These are phyloP conservation scores for Zaprionus gabonicus DNA, from an alignment of 1,140 invertebrate species.

Conservation along the genomic window DNA sequence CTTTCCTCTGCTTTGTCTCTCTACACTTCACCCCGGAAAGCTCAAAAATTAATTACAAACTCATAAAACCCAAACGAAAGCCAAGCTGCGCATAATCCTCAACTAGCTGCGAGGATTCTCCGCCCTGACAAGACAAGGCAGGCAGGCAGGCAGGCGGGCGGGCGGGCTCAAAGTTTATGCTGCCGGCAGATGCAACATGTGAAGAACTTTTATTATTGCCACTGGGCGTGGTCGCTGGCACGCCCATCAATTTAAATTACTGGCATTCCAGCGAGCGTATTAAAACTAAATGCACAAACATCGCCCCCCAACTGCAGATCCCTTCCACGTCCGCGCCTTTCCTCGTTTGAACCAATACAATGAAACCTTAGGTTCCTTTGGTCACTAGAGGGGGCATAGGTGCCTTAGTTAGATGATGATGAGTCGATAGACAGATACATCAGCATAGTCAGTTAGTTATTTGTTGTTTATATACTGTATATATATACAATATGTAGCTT, in stretches of 20 bases:
- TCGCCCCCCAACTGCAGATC: slow-evolving; percentile 12
- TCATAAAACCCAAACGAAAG: slow-evolving; percentile 70
- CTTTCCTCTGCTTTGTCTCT: neutral
- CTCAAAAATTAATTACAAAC: slow-evolving; percentile 79
- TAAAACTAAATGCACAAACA: slow-evolving; percentile 44
- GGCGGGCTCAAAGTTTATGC: neutral
- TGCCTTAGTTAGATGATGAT: no score
- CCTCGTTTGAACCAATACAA: neutral
- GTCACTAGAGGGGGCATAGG: no score
- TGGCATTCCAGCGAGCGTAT: slow-evolving; percentile 19
- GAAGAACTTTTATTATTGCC: slow-evolving; percentile 51
- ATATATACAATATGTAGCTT: no score
- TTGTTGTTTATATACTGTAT: no score
- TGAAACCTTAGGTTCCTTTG: no score
- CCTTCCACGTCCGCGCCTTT: slow-evolving; percentile 1
- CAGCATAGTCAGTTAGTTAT: no score
- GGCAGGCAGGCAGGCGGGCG: neutral
- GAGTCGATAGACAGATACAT: no score
- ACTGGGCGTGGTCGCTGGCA: slow-evolving; percentile 55
- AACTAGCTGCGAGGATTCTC: slow-evolving; percentile 32
- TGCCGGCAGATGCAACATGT: slow-evolving; percentile 67
- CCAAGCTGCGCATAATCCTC: slow-evolving; percentile 36
- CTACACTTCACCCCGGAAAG: slow-evolving; percentile 1
- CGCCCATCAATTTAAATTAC: slow-evolving; percentile 82
- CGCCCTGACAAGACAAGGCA: neutral